Evolutionary conservation across 2,113 vertebrate genomes (phyloP).

Genomic region (Narcine bancroftii): DNA sequence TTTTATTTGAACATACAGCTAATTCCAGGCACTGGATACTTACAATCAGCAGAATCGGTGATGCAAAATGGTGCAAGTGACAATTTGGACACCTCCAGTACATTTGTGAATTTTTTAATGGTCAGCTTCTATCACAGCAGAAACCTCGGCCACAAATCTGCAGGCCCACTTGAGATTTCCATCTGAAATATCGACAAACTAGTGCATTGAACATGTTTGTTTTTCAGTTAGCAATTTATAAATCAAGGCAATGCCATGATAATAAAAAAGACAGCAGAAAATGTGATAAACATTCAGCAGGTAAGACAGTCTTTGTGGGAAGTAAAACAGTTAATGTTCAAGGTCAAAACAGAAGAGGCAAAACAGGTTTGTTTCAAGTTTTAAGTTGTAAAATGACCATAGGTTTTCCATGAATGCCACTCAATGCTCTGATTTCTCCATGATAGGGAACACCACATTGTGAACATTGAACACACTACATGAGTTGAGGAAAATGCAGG

Average conservation of each 20-base stretch:
- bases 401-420: too few species aligned
- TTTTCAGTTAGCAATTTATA: background rate
- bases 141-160: background rate
- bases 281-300: too few species aligned
- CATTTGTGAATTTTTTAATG: background rate
- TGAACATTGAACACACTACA: too few species aligned
- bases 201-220: background rate
- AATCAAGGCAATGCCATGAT: background rate
- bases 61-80: background rate
- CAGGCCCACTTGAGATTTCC: background rate
- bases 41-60: background rate
- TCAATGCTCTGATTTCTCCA: too few species aligned
- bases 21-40: background rate
- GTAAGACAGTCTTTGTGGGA: too few species aligned
- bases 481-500: too few species aligned
- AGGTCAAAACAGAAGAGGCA: too few species aligned
- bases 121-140: background rate
- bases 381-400: too few species aligned
- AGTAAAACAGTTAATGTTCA: too few species aligned
- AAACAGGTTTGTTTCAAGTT: too few species aligned
- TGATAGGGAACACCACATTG: too few species aligned
- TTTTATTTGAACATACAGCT: background rate
- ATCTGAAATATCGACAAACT: background rate
- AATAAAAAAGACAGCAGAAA: background rate
- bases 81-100: background rate